A percentile compares a stretch with the other conserved stretches of the same genome.
Conservation (phyloP, 1,140 invertebrate genomes). For the Aphelenchoides fujianensis region DNA sequence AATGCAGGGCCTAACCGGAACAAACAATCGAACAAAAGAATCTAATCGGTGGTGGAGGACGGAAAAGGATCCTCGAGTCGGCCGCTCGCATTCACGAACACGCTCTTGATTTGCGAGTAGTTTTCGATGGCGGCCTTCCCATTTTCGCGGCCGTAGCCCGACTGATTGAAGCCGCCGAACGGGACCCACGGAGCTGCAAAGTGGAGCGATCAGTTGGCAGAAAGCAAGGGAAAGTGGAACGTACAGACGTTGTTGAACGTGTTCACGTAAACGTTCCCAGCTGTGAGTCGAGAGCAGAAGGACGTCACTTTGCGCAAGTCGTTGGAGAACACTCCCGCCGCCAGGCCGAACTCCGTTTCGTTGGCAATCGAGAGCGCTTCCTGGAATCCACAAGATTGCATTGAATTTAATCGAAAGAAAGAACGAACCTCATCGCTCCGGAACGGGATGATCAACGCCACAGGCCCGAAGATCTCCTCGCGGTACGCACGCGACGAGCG, state of each 20-base stretch:
- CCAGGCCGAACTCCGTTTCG: conserved; percentile 67
- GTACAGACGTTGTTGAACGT: conserved; percentile 59
- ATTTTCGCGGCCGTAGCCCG: conserved; percentile 64
- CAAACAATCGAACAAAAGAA: no score
- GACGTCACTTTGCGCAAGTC: conserved; percentile 58
- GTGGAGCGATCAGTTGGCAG: not conserved
- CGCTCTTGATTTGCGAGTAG: conserved; percentile 68
- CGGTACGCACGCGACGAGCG: conserved; percentile 66
- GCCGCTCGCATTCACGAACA: conserved; percentile 64
- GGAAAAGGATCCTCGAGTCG: conserved; percentile 55
- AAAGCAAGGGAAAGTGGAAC: conserved; percentile 22
- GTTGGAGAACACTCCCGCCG: conserved; percentile 66
- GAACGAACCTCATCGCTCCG: conserved; percentile 62
- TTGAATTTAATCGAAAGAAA: not conserved
- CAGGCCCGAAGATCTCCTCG: conserved; percentile 69
- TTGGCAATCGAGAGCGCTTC: conserved; percentile 68
- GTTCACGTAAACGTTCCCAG: conserved; percentile 67
- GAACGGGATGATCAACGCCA: conserved; percentile 66
- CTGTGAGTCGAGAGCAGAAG: conserved; percentile 63
- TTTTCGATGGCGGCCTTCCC: conserved; percentile 65
- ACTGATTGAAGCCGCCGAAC: conserved; percentile 57
- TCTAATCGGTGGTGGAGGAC: no score
- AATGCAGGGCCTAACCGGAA: no score
- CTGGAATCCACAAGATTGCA: conserved; percentile 19
- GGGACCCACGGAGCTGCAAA: conserved; percentile 55